These are phyloP conservation scores for Caradrina kadenii DNA, from an alignment of 2,888 invertebrate genomes.

Conservation along the genomic window DNA sequence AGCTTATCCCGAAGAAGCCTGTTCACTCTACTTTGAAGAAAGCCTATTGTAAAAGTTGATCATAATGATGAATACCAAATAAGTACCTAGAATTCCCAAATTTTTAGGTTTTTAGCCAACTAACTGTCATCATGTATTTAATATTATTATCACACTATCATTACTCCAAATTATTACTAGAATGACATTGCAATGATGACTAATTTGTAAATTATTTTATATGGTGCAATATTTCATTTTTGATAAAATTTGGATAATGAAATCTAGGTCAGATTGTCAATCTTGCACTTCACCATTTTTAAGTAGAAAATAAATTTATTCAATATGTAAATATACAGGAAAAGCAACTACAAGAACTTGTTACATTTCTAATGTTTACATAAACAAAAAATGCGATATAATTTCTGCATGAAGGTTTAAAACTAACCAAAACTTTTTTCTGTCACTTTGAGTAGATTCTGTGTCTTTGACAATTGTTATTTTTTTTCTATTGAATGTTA, in stretches of 20 bases:
- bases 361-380: conserved; percentile 14
- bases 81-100: no score
- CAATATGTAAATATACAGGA: background rate
- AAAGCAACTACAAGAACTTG: conserved; percentile 1
- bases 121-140: no score
- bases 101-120: no score
- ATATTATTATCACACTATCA: background rate
- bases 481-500: background rate
- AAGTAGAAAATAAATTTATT: background rate
- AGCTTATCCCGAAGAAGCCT: no score
- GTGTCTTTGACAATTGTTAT: background rate
- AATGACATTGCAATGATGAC: conserved; percentile 20
- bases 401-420: background rate
- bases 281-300: background rate
- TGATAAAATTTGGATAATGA: background rate
- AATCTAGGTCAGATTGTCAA: background rate
- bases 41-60: no score
- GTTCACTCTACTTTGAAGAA: no score
- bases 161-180: conserved; percentile 10
- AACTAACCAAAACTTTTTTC: no score
- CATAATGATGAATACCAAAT: no score
- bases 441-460: background rate
- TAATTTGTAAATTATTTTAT: conserved; percentile 19
- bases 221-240: conserved; percentile 30
- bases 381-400: background rate